Evolutionary conservation across 2,797 vertebrate species (phyloP), one percentile per base, ranked within the genome.

Genomic region (Molothrus ater): DNA sequence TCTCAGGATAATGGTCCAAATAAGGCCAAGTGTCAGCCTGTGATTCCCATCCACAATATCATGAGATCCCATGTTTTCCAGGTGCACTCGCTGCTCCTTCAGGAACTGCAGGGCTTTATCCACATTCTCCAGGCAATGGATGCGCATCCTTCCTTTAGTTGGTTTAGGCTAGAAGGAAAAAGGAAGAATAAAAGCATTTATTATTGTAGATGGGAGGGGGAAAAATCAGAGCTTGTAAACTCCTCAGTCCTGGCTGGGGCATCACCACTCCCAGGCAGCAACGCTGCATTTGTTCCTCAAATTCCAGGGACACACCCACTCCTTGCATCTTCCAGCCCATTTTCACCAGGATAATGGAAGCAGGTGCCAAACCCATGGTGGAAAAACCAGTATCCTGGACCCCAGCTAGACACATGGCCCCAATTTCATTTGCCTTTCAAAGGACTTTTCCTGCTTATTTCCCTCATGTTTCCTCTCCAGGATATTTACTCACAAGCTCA

Each of bases 21-120:
- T 99, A 76, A 99, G 99, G 61, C 99, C 99, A 7, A 99, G 98
- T 0, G 98, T 99, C 88, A 99, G 98, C 54, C 99, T 98, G 98
- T 99, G 99, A 98, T 99, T 99, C 34, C 99, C 99, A 85, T 99
- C 99, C 28, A 99, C 99, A 25, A 99, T 99, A 97, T 99, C 99
- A 22, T 99, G 99, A 63, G 99, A 99, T 43, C 99, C 99, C 99
- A 99, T 99, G 98, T 99, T 99, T 97, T 99, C 99, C 88, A 99
- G 98, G 96, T 99, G 99, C 32, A 99, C 99, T 92, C 99, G 96
- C 91, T 99, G 99, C 96, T 99, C 99, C 97, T 99, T 99, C 82
- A 99, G 98, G 98, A 99, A 99, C 98, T 99, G 99, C 56, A 99
- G 98, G 15, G 98, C 98, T 96, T 98, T 98, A 95, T 98, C 98